Evolutionary conservation across 2,797 vertebrate genomes (phyloP).

Genomic region (Danio albolineatus): DNA sequence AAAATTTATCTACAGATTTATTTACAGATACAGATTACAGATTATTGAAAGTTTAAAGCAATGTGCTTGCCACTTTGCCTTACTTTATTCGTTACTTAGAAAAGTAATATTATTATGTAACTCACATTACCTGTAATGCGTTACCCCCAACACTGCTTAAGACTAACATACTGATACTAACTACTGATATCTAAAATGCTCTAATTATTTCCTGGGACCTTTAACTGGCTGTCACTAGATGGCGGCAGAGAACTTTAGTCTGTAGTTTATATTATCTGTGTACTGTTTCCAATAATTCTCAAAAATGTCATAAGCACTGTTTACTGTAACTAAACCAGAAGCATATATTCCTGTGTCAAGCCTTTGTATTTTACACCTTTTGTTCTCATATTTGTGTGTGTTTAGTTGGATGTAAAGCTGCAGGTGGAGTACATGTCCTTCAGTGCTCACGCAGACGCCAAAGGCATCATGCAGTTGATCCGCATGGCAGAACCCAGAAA

Average conservation of each 20-base stretch:
- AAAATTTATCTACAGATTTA: no score
- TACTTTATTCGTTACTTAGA: no score
- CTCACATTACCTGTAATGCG: no score
- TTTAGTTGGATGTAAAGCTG: slow-evolving; percentile 91
- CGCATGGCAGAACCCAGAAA: slow-evolving; percentile 93
- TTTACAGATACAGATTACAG: no score
- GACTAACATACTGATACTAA: no score
- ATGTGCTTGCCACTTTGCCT: no score
- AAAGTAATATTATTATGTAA: no score
- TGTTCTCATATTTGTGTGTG: slow-evolving; percentile 1
- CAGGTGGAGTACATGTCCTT: slow-evolving; percentile 99
- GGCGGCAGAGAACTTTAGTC: slow-evolving; percentile 20
- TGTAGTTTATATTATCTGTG: not conserved
- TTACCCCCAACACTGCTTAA: no score
- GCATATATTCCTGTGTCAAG: not conserved
- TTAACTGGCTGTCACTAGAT: slow-evolving; percentile 28
- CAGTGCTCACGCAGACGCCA: slow-evolving; percentile 94
- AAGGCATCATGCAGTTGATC: slow-evolving; percentile 99
- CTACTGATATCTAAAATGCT: no score
- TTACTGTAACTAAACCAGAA: not conserved
- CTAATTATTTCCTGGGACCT: no score
- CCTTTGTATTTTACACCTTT: not conserved
- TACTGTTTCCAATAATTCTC: not conserved
- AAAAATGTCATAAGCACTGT: not conserved
- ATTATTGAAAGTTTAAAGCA: no score